Evolutionary conservation across 1,140 invertebrate genomes (phyloP), one percentile per base, ranked within the genome.

Genomic region (Drosophila jambulina): DNA sequence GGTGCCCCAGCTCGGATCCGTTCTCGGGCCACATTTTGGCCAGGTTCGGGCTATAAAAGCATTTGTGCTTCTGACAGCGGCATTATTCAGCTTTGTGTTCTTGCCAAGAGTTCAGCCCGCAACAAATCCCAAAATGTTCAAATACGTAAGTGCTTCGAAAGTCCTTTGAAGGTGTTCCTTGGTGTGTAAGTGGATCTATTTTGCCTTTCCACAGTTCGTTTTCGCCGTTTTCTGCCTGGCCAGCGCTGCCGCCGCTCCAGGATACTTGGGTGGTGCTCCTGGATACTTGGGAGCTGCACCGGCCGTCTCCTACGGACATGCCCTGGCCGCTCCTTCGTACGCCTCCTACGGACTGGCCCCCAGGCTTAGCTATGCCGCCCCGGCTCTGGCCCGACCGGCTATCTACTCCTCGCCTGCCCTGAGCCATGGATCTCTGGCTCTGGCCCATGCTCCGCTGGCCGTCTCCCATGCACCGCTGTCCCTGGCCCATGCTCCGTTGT

Each of bases 31-130:
- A 53, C 61, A 48, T 64, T 84, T 78, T 70, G 74, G 70, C 57
- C 38, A 48, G 32, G 64, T 46, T 62, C 83, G 67, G 85, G 79
- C 70, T 91, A 91, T 91, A 91, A 91, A 91, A 91, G 88, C 88
- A 61, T 82, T 76, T 74, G 80, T 48, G 71, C 65, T 75, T 62
- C 42, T 64, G 48, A 51, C 65, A 63, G 49, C 42, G 40, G 71
- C 78, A 86, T 90, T 90, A 90, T 91, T 91, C 80, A 81, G 68
- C 71, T 60, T 76, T 75, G 86, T 85, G 85, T 90, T 90, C 85
- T 88, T 75, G 78, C 74, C 46, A 23, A 59, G 84, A 64, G 63
- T 74, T 60, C 59, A 83, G 56, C 61, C 45, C 25, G 59, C 53
- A 40, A 46, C 38, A 68, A 76, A 46, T 27, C 34, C 45, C 70